These are phyloP conservation scores for Craterocephalus amniculus DNA, from an alignment of 2,797 vertebrate species.

Conservation along the genomic window DNA sequence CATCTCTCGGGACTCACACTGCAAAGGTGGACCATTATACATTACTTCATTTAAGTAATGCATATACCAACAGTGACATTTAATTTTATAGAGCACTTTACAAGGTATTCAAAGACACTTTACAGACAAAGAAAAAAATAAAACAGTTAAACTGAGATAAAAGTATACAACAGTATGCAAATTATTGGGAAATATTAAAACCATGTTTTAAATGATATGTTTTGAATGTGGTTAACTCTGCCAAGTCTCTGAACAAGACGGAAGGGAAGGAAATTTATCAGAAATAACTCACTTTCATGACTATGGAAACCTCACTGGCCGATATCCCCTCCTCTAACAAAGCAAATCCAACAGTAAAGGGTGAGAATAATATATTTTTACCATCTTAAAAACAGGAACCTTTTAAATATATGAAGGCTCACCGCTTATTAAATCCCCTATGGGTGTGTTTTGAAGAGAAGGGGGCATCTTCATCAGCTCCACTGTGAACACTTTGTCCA, in stretches of 20 bases:
- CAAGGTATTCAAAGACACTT: neutral
- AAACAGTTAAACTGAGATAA: too few relatives aligned
- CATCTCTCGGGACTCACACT: slow-evolving; percentile 70
- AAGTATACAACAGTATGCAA: too few relatives aligned
- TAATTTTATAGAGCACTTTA: neutral
- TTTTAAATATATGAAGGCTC: neutral
- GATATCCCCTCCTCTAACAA: slow-evolving; percentile 54
- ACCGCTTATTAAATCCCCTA: slow-evolving; percentile 78
- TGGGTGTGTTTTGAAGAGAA: slow-evolving; percentile 74
- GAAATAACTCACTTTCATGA: slow-evolving; percentile 65
- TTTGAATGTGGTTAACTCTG: too few relatives aligned
- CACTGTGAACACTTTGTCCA: slow-evolving; percentile 81
- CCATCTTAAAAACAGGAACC: neutral
- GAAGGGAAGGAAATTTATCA: too few relatives aligned
- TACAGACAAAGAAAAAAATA: neutral
- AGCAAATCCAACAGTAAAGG: neutral
- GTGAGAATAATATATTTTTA: neutral
- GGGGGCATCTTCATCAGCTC: slow-evolving; percentile 84
- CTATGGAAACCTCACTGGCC: slow-evolving; percentile 75
- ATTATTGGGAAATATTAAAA: too few relatives aligned
- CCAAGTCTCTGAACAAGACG: too few relatives aligned
- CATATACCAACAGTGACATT: too few relatives aligned
- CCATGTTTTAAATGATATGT: too few relatives aligned
- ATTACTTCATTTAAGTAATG: too few relatives aligned
- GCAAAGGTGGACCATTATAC: neutral